Conservation (phyloP, 2,113 vertebrate species). For the Raphicerus campestris region DNA sequence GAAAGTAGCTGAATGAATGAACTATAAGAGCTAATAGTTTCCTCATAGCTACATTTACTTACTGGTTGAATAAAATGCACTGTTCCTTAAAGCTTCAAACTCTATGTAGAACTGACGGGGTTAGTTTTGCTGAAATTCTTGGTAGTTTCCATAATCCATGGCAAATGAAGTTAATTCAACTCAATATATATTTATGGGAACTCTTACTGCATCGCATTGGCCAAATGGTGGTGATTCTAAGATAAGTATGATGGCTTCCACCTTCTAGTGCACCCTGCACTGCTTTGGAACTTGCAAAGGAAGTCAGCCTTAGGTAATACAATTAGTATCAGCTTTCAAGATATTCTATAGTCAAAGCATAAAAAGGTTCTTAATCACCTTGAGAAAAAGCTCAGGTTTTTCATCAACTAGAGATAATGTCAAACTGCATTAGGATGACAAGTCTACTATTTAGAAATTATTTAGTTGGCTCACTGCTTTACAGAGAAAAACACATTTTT, state of each 20-base stretch:
- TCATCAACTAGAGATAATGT: conserved; percentile 29
- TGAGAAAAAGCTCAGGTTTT: conserved; percentile 6
- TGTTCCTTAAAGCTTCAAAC: background rate
- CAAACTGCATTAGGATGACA: conserved; percentile 54
- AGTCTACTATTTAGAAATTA: conserved; percentile 42
- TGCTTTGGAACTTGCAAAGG: background rate
- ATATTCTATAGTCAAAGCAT: conserved; percentile 7
- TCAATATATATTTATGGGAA: background rate
- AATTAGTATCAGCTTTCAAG: conserved; percentile 14
- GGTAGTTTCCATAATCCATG: background rate
- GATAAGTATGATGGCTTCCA: background rate
- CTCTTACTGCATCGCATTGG: background rate
- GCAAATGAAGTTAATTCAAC: background rate
- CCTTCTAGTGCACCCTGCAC: background rate
- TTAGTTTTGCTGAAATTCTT: background rate
- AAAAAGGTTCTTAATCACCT: conserved; percentile 29
- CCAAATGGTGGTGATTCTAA: background rate
- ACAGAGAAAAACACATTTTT: conserved; percentile 57
- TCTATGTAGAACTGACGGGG: background rate
- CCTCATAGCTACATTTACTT: background rate
- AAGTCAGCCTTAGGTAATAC: background rate
- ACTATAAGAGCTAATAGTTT: background rate
- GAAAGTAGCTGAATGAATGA: background rate
- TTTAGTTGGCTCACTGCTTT: conserved; percentile 55
- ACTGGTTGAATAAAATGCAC: background rate